Conservation (phyloP, 2,113 vertebrate genomes). For the Arizona elegans region DNA sequence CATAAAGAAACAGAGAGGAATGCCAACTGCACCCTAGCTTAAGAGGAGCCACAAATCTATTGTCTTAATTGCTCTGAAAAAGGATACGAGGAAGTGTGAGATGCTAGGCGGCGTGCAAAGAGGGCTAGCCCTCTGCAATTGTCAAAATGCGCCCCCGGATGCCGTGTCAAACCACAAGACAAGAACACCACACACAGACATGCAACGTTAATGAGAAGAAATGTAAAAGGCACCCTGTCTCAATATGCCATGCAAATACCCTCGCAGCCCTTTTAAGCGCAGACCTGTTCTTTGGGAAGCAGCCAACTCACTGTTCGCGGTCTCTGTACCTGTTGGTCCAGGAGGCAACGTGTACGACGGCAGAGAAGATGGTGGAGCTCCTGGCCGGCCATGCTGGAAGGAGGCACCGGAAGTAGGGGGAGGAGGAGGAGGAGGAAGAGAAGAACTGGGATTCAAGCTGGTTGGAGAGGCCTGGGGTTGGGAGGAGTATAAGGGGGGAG, state of each 20-base stretch:
- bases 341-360: slow-evolving; percentile 78
- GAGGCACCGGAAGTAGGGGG: slow-evolving; percentile 72
- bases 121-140: slow-evolving; percentile 30
- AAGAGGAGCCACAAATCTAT: too few species aligned
- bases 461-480: slow-evolving; percentile 68
- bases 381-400: slow-evolving; percentile 91
- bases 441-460: slow-evolving; percentile 58
- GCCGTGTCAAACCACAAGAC: neutral
- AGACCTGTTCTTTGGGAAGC: slow-evolving; percentile 90
- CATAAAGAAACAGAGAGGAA: neutral
- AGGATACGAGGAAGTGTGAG: rapidly evolving
- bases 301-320: slow-evolving; percentile 77
- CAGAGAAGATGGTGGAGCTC: slow-evolving; percentile 82
- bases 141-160: neutral
- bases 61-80: neutral
- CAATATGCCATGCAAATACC: slow-evolving; percentile 38
- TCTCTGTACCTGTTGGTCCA: slow-evolving; percentile 93
- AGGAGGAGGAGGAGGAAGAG: slow-evolving; percentile 70
- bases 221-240: neutral
- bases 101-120: too few species aligned
- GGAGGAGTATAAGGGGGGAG: slow-evolving; percentile 56
- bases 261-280: slow-evolving; percentile 66
- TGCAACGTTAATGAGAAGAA: neutral
- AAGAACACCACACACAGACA: neutral
- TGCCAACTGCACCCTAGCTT: neutral